Conservation (phyloP, 2,888 invertebrate species). For the Polydrusus pterygomalis region DNA sequence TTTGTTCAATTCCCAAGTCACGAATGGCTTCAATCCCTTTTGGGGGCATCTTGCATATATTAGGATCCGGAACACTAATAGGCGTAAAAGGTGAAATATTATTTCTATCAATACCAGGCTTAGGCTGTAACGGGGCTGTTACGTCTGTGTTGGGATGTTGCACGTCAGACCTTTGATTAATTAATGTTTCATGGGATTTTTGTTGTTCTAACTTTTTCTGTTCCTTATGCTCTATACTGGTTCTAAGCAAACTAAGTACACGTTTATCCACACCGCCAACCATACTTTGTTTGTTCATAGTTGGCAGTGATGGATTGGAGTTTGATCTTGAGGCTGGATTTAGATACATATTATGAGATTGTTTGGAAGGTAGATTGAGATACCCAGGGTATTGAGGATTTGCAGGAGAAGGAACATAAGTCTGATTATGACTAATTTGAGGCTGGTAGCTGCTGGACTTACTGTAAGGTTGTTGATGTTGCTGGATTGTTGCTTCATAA, state of each 20-base stretch:
- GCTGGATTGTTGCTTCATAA: slow-evolving; percentile 45
- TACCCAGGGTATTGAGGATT: slow-evolving; percentile 67
- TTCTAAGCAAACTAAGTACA: slow-evolving; percentile 82
- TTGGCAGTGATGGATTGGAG: slow-evolving; percentile 62
- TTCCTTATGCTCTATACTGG: slow-evolving; percentile 81
- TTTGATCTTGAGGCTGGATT: slow-evolving; percentile 62
- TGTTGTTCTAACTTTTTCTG: slow-evolving; percentile 73
- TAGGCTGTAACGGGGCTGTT: slow-evolving; percentile 71
- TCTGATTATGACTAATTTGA: slow-evolving; percentile 65
- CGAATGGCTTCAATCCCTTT: slow-evolving; percentile 74
- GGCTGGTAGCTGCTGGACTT: slow-evolving; percentile 60
- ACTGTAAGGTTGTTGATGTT: slow-evolving; percentile 57
- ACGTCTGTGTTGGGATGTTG: slow-evolving; percentile 71
- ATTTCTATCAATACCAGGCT: slow-evolving; percentile 73
- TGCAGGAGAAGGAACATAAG: slow-evolving; percentile 67
- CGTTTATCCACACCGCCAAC: slow-evolving; percentile 77
- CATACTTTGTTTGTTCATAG: slow-evolving; percentile 61
- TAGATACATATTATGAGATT: slow-evolving; percentile 59
- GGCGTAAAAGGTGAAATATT: slow-evolving; percentile 76
- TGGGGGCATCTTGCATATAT: slow-evolving; percentile 50
- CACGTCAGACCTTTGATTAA: slow-evolving; percentile 64
- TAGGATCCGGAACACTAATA: slow-evolving; percentile 72
- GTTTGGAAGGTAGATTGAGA: slow-evolving; percentile 58
- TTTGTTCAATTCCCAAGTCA: slow-evolving; percentile 75
- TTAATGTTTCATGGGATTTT: slow-evolving; percentile 61